A percentile compares a stretch with the other conserved stretches of the same genome.
These are phyloP conservation scores for Cryptoblepharus egeriae DNA, from an alignment of 2,797 vertebrate species.

Conservation along the genomic window DNA sequence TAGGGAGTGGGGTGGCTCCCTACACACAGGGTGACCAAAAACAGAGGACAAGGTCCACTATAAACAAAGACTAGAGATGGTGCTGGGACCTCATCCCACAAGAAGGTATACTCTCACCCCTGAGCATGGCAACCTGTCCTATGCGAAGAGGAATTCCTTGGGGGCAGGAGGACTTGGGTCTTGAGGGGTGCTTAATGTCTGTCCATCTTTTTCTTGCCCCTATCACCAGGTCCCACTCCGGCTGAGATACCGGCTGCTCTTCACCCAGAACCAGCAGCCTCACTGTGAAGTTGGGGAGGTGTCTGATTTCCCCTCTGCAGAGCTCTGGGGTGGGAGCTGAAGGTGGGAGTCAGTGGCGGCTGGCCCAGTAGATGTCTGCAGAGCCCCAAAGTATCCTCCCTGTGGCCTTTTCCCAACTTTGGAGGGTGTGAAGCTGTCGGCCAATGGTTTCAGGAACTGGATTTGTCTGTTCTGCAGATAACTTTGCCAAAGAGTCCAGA, in stretches of 20 bases:
- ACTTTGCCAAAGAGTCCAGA: neutral
- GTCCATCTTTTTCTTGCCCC: slow-evolving; percentile 2
- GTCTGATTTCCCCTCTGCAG: slow-evolving; percentile 80
- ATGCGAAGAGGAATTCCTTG: too few species aligned
- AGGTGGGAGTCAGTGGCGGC: neutral
- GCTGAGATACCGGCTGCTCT: slow-evolving; percentile 82
- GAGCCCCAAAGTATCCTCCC: neutral
- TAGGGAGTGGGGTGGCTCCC: too few species aligned
- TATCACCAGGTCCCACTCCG: slow-evolving; percentile 77
- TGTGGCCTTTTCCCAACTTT: too few species aligned
- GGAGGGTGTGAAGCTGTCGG: neutral
- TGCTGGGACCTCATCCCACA: too few species aligned
- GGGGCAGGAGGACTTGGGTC: neutral
- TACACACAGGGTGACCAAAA: too few species aligned
- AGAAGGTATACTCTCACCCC: too few species aligned
- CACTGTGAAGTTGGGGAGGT: slow-evolving; percentile 80
- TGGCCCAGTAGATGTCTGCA: neutral
- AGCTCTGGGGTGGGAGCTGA: slow-evolving; percentile 68
- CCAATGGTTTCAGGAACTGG: neutral
- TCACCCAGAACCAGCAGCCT: slow-evolving; percentile 77
- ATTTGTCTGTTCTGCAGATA: neutral
- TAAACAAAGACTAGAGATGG: too few species aligned
- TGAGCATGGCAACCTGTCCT: too few species aligned
- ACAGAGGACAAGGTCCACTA: too few species aligned
- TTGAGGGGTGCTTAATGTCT: neutral